These are phyloP conservation scores for Gymnoscelis rufifasciata DNA, from an alignment of 2,888 invertebrate genomes.

Conservation along the genomic window DNA sequence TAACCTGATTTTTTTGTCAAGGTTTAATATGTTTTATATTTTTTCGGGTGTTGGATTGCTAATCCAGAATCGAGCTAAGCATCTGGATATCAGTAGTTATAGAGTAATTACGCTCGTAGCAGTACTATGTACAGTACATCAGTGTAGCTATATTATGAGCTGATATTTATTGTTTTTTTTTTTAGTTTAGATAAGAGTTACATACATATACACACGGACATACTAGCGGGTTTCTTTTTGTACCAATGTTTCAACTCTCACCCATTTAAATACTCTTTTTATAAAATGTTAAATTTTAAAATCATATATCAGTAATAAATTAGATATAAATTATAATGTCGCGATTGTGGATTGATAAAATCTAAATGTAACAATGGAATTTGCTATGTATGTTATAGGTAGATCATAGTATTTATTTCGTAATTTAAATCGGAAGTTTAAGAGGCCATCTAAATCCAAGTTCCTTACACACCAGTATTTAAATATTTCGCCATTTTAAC, in stretches of 20 bases:
- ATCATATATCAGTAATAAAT: conserved; percentile 11
- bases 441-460: conserved; percentile 45
- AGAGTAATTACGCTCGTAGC: not conserved
- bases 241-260: conserved; percentile 9
- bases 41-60: not conserved
- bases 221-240: conserved; percentile 9
- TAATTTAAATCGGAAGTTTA: conserved; percentile 28
- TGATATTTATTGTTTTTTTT: not conserved
- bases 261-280: not conserved
- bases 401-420: conserved; percentile 28
- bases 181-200: not conserved
- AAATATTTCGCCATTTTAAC: conserved; percentile 50
- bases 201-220: not conserved
- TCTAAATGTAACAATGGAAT: conserved; percentile 38
- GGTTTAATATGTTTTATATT: not conserved
- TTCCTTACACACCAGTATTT: conserved; percentile 60
- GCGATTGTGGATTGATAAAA: conserved; percentile 24
- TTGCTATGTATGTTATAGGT: conserved; percentile 31
- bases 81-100: not conserved
- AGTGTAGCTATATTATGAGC: not conserved
- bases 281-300: conserved; percentile 13
- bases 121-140: too few relatives aligned
- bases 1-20: not conserved
- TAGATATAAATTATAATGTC: conserved; percentile 19
- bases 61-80: not conserved